These are phyloP conservation scores for Ctenicera cuprea DNA, from an alignment of 2,888 invertebrate genomes.

Conservation along the genomic window DNA sequence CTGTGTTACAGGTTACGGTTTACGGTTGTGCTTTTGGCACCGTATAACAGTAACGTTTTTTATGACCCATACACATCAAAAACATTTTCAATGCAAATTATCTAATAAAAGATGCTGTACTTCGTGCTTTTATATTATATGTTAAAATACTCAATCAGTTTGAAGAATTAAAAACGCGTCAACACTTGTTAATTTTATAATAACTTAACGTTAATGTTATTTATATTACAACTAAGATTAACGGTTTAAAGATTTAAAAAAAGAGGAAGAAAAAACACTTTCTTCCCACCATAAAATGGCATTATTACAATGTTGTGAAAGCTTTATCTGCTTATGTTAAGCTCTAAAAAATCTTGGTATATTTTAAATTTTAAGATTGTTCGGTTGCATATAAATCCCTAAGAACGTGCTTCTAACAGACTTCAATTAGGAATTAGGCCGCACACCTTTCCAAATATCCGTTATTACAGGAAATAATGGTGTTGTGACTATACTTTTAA, in stretches of 20 bases:
- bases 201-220: too few species aligned
- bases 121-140: not conserved
- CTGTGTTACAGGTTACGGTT: slow-evolving; percentile 17
- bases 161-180: too few species aligned
- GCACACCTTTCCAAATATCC: slow-evolving; percentile 26
- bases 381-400: too few species aligned
- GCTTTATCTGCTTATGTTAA: too few species aligned
- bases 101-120: not conserved
- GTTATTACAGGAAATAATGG: slow-evolving; percentile 24
- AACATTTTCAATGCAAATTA: slow-evolving; percentile 7
- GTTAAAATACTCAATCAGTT: too few species aligned
- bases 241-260: too few species aligned
- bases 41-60: slow-evolving; percentile 34
- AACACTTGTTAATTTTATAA: too few species aligned
- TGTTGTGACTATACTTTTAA: not conserved
- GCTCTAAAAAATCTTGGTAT: not conserved
- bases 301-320: too few species aligned
- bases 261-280: too few species aligned
- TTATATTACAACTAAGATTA: too few species aligned
- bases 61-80: slow-evolving; percentile 14
- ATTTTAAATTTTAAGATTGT: not conserved
- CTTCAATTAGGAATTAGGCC: not conserved
- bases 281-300: too few species aligned
- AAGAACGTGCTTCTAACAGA: not conserved
- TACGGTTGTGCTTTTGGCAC: slow-evolving; percentile 29